These are phyloP conservation scores for Diceros bicornis DNA, from an alignment of 2,797 vertebrate species.

Conservation along the genomic window DNA sequence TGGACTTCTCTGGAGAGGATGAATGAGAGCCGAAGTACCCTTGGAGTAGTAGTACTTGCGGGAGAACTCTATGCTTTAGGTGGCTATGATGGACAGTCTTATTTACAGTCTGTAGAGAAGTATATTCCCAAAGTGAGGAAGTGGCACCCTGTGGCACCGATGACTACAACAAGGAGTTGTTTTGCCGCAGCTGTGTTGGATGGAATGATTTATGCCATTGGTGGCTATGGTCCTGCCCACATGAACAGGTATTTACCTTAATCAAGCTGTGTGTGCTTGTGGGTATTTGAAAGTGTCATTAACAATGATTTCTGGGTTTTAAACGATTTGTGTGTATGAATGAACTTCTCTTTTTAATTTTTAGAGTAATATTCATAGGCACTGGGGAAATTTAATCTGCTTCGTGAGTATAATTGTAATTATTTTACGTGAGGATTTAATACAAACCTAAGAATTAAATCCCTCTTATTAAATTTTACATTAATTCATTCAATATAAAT, in stretches of 20 bases:
- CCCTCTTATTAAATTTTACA: slow-evolving; percentile 40
- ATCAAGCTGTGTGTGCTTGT: neutral
- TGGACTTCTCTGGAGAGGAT: slow-evolving; percentile 97
- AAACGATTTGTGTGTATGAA: slow-evolving; percentile 12
- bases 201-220: slow-evolving; percentile 99
- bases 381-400: slow-evolving; percentile 52
- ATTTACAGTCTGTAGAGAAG: slow-evolving; percentile 97
- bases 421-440: slow-evolving; percentile 9
- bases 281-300: slow-evolving; percentile 38
- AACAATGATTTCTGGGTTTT: slow-evolving; percentile 64
- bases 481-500: slow-evolving; percentile 47
- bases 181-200: slow-evolving; percentile 97
- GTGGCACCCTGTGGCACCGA: slow-evolving; percentile 98
- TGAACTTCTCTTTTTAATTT: slow-evolving; percentile 1
- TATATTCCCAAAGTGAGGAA: slow-evolving; percentile 96
- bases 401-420: neutral
- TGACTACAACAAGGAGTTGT: slow-evolving; percentile 98
- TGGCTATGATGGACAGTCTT: slow-evolving; percentile 98
- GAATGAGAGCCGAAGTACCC: slow-evolving; percentile 97
- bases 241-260: slow-evolving; percentile 95
- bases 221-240: slow-evolving; percentile 98
- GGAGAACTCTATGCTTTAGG: slow-evolving; percentile 98
- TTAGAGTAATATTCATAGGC: slow-evolving; percentile 17
- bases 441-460: slow-evolving; percentile 51
- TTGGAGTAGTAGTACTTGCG: slow-evolving; percentile 95